These are phyloP conservation scores for Mercenaria mercenaria DNA, from an alignment of 1,140 invertebrate genomes.

Conservation along the genomic window DNA sequence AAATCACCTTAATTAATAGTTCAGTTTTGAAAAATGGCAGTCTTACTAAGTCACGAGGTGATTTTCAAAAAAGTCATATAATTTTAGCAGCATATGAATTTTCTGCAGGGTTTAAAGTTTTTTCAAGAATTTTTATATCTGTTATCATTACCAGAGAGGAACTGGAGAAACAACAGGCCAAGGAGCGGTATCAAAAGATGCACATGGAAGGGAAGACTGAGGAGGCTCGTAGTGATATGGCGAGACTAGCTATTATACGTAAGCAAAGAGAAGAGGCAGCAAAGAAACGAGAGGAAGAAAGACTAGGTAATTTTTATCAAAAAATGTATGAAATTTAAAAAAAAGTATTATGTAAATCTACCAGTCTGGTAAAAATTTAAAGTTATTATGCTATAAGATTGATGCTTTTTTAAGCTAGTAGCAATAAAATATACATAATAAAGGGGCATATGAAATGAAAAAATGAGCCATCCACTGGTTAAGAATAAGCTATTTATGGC, in stretches of 20 bases:
- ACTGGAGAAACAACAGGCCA: conserved; percentile 95
- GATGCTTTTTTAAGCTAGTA: background rate
- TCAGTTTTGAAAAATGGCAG: too few species aligned
- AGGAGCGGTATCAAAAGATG: conserved; percentile 95
- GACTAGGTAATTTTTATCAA: conserved; percentile 84
- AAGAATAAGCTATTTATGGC: too few species aligned
- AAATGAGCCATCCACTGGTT: too few species aligned
- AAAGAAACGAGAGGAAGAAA: conserved; percentile 94
- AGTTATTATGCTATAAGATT: too few species aligned
- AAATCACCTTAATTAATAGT: too few species aligned
- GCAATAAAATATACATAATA: background rate
- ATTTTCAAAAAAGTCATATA: too few species aligned
- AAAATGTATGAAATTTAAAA: background rate
- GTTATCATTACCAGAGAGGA: conserved; percentile 91
- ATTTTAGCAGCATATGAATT: too few species aligned
- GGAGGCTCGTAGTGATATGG: conserved; percentile 97
- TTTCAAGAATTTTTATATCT: too few species aligned
- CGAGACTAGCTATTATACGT: conserved; percentile 94
- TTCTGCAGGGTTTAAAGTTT: too few species aligned
- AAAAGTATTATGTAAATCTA: background rate
- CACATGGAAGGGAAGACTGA: conserved; percentile 98
- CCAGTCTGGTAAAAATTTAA: background rate
- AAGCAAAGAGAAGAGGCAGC: conserved; percentile 98
- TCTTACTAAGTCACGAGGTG: too few species aligned
- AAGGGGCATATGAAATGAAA: background rate